Base-by-base conservation (phyloP, 2,113 vertebrate species). In the Ophthalmotilapia sp. region DNA sequence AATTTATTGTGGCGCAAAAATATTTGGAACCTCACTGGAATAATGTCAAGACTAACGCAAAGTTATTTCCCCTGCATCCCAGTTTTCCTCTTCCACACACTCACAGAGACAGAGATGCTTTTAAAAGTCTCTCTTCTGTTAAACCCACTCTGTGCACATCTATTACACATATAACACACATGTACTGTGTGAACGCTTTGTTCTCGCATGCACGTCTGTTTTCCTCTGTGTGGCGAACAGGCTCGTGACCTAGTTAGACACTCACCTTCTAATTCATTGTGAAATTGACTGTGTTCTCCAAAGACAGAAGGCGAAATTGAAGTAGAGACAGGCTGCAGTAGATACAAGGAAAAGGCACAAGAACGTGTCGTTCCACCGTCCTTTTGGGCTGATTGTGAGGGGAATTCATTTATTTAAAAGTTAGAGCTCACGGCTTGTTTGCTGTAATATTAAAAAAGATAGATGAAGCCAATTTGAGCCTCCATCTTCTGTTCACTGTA, bases 221-320 rank as follows among this genome's bases (percentile, higher is more conserved):
- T 40, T 15, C 56, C 65, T 73, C 62, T 10, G 3, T 58, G 81
- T 40, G 38, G 38, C 5, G 5, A 82, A 70, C 81, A 80, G 86
- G 47, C 82, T 56, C 13, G 19, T 94, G 94, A 93, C 92, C 93
- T 90, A 94, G 70, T 94, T 92, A 80, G 81, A 90, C 79, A 79
- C 86, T 90, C 87, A 93, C 91, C 90, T 93, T 87, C 80, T 93
- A 94, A 92, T 93, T 90, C 91, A 86, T 92, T 93, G 89, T 91
- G 90, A 92, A 92, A 92, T 93, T 88, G 91, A 79, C 47, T 95
- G 86, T 88, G 89, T 90, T 93, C 88, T 91, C 93, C 84, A 91
- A 90, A 93, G 90, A 93, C 82, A 82, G 73, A 86, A 77, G 51
- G 73, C 31, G 40, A 83, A 84, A 86, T 29, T 88, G 73, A 65